Evolutionary conservation across 1,140 invertebrate species (phyloP), one percentile per base, ranked within the genome.

Genomic region (Cecropterus lyciades): DNA sequence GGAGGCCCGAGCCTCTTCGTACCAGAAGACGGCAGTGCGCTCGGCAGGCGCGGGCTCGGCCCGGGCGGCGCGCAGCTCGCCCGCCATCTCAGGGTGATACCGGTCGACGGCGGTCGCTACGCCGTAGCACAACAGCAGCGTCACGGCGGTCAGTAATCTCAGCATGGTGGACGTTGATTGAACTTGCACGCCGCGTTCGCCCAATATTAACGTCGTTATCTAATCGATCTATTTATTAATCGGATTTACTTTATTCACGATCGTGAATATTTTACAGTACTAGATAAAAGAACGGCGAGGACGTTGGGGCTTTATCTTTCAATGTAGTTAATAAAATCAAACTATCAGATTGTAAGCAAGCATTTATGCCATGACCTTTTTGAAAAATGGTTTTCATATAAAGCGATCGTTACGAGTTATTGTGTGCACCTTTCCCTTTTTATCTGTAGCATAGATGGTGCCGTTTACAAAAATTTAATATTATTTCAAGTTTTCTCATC

Each of bases 1-100:
- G 0, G 56, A 70, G 0, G 53, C 69, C 13, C 73, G 72, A 6
- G 83, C 83, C 20, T 84, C 73, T 0, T 65, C 17, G 8, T 45
- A 13, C 85, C 85, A 85, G 63, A 66, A 78, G 6, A 57, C 30
- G 1, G 77, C 60, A 3, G 42, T 67, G 10, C 63, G n/a, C 46
- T 85, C 80, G 16, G 37, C 63, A 11, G 42, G 11, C 7, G 72
- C 16, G 6, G 20, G 42, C 40, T 16, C 10, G 0, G 45, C n/a
- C n/a, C 16, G 16, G 33, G 11, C 33, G 16, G 13, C 9, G 8
- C 48, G 17, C 59, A 16, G 16, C 48, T 42, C 27, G 10, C 10
- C 10, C 59, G 48, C 0, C 42, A 3, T 3, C 8, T 65, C 56
- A 14, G 67, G 72, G 37, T 85, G 82, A 52, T 81, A 76, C 17